phyloP scores from a whole-genome alignment of 1,140 invertebrate species.

The Trypoxylus dichotomus region DNA sequence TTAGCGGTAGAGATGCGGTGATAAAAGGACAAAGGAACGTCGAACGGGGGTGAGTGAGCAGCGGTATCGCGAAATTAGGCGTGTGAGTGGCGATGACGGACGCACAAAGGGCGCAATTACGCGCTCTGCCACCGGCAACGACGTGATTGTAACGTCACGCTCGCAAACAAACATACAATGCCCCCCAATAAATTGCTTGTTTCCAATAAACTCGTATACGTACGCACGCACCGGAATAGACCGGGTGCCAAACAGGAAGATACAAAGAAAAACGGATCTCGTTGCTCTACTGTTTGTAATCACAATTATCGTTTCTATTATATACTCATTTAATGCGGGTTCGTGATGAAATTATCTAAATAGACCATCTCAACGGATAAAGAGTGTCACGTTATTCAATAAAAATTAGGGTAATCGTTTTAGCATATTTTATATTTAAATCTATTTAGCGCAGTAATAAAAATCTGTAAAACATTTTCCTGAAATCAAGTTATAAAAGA shows the following conservation, averaged over 20 bases:
- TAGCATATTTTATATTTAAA: not conserved
- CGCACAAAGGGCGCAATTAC: constrained; percentile 52
- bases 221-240: not conserved
- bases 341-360: not conserved
- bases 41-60: not conserved
- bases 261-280: not conserved
- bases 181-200: constrained; percentile 43
- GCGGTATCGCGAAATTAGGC: constrained; percentile 51
- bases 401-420: not conserved
- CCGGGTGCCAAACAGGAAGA: not conserved
- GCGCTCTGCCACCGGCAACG: constrained; percentile 47
- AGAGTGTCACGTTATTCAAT: not conserved
- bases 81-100: constrained; percentile 50
- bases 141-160: constrained; percentile 47
- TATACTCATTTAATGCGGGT: not conserved
- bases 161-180: constrained; percentile 45
- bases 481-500: too few species aligned
- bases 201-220: constrained; percentile 34
- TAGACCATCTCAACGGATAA: not conserved
- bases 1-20: not conserved
- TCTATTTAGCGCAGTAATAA: not conserved
- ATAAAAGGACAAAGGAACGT: not conserved
- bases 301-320: constrained; percentile 30
- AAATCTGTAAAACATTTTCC: too few species aligned
- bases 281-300: constrained; percentile 27